A percentile compares a stretch with the other conserved stretches of the same genome.
phyloP scores from a whole-genome alignment of 2,797 vertebrate species.

The Hydrophis major region DNA sequence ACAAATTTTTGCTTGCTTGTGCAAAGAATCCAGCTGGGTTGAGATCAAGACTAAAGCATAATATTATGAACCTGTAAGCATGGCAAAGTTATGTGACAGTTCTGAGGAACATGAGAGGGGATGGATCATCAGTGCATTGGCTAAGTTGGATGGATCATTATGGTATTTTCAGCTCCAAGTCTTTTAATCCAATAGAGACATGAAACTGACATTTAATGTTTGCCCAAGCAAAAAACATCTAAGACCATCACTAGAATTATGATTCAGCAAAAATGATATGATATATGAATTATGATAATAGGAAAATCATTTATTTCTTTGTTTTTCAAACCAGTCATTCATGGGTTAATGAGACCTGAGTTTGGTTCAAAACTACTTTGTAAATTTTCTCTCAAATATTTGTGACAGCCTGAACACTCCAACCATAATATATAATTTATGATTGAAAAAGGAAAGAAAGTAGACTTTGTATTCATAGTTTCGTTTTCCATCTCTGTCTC shows the following conservation, averaged over 20 bases:
- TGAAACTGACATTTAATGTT: not conserved
- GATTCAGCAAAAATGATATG: not conserved
- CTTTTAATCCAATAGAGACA: not conserved
- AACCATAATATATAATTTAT: not conserved
- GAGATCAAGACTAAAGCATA: not conserved
- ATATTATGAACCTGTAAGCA: not conserved
- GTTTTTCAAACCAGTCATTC: not conserved
- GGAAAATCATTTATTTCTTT: not conserved
- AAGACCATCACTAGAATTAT: not conserved
- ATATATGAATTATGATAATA: not conserved
- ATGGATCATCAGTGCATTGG: not conserved
- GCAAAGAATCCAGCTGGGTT: not conserved
- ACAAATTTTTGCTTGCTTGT: not conserved
- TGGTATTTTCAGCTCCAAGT: not conserved
- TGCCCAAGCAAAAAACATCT: not conserved
- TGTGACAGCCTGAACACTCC: not conserved
- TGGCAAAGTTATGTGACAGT: not conserved
- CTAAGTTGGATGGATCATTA: not conserved
- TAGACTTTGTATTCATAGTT: not conserved
- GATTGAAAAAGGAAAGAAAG: not conserved
- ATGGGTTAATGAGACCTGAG: not conserved
- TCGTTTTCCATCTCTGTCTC: not conserved
- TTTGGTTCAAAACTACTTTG: not conserved
- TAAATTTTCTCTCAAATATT: not conserved
- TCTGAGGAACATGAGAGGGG: not conserved